Evolutionary conservation across 2,888 invertebrate genomes (phyloP).

Genomic region (Dasypolia templi): DNA sequence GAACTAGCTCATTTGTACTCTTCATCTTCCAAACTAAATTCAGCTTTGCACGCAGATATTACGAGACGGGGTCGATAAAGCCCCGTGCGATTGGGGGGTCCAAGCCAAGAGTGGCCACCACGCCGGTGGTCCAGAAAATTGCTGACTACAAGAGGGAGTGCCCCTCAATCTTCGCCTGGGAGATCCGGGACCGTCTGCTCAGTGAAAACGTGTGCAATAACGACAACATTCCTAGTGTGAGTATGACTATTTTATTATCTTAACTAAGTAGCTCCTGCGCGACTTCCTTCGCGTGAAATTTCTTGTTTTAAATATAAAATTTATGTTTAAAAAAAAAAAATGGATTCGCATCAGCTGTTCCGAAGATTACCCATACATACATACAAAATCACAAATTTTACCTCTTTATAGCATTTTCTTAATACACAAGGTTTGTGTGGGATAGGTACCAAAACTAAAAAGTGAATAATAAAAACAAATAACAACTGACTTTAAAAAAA

Average conservation of each 20-base stretch:
- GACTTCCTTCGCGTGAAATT: too few species aligned
- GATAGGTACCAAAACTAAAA: too few species aligned
- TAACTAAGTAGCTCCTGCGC: too few species aligned
- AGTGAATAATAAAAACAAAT: too few species aligned
- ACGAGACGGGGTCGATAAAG: constrained; percentile 99
- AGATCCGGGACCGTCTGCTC: constrained; percentile 98
- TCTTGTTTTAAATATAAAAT: too few species aligned
- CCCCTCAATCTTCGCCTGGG: constrained; percentile 99
- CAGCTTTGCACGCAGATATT: constrained; percentile 94
- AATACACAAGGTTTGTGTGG: too few species aligned
- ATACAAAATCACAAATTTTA: too few species aligned
- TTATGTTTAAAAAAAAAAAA: too few species aligned
- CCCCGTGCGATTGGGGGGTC: constrained; percentile 99
- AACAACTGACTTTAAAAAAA: too few species aligned
- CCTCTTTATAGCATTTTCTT: too few species aligned
- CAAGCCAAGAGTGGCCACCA: constrained; percentile 98
- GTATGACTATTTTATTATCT: constrained; percentile 84
- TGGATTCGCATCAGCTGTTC: too few species aligned
- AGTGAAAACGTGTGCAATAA: constrained; percentile 98
- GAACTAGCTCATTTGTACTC: constrained; percentile 52
- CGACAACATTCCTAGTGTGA: constrained; percentile 99
- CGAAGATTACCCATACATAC: too few species aligned
- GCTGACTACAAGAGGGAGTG: constrained; percentile 99
- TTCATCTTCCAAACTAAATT: constrained; percentile 85
- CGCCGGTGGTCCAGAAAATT: constrained; percentile 98